Percentiles rank a stretch among this genome's conserved stretches.
phyloP scores from a whole-genome alignment of 2,113 vertebrate species.

The Mirza zaza region DNA sequence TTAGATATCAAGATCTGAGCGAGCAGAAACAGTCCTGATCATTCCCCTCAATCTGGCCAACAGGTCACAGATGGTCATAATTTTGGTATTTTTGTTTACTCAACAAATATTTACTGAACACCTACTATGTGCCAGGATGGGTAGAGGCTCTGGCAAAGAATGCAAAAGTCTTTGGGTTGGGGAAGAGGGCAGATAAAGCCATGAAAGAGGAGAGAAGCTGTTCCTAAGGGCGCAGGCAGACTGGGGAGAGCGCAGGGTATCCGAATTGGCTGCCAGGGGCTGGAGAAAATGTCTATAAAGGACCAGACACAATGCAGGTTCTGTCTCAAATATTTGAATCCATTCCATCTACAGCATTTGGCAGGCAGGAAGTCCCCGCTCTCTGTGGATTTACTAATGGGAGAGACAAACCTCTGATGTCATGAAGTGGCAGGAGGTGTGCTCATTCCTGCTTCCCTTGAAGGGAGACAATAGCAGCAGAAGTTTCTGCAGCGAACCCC shows the following conservation, averaged over 20 bases:
- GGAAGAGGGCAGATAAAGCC: neutral
- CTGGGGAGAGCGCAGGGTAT: neutral
- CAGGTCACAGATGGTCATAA: neutral
- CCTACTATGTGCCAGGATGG: neutral
- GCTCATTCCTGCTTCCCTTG: neutral
- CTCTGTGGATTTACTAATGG: conserved; percentile 47
- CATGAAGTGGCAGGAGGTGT: neutral
- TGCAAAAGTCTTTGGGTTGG: neutral
- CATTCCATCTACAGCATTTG: conserved; percentile 18
- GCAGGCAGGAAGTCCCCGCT: conserved; percentile 40
- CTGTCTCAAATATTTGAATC: conserved; percentile 49
- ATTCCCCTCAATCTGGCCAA: neutral
- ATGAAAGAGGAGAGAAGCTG: neutral
- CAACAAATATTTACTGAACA: neutral
- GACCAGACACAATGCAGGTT: conserved; percentile 36
- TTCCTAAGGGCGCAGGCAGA: neutral
- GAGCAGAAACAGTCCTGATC: neutral
- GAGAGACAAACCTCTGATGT: conserved; percentile 34
- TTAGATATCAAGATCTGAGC: neutral
- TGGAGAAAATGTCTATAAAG: neutral
- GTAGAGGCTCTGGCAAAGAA: neutral
- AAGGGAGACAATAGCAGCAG: neutral
- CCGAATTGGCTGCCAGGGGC: rapidly evolving
- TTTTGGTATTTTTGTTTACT: neutral
- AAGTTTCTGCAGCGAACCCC: neutral